phyloP scores from a whole-genome alignment of 2,797 vertebrate genomes.

The Gallinago stenura region DNA sequence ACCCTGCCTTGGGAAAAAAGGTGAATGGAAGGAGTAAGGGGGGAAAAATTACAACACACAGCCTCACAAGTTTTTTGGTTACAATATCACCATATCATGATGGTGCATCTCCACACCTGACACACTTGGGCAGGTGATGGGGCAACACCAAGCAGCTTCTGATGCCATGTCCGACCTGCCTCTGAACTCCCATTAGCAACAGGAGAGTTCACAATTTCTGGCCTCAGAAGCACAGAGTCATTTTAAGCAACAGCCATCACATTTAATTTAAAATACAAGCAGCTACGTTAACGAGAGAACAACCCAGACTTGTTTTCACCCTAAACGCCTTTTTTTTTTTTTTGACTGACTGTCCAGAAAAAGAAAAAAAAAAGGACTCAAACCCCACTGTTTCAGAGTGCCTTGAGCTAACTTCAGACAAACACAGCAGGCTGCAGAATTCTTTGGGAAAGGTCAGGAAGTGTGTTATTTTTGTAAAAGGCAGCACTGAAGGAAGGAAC shows the following conservation, averaged over 20 bases:
- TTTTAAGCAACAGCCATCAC: background rate
- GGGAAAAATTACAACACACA: background rate
- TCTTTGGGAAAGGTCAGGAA: background rate
- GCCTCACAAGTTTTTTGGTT: background rate
- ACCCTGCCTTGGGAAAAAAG: background rate
- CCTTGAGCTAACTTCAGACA: background rate
- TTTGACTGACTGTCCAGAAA: background rate
- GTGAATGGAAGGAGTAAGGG: background rate
- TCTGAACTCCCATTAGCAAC: background rate
- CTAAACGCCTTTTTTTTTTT: background rate
- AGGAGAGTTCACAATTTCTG: background rate
- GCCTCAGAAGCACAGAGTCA: background rate
- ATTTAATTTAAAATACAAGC: background rate
- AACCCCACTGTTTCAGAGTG: background rate
- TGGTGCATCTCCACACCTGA: background rate
- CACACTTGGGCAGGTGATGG: background rate
- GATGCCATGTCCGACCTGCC: fast-evolving
- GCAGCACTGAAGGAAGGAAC: background rate
- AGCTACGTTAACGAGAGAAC: background rate
- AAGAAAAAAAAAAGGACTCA: background rate
- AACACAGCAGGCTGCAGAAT: background rate
- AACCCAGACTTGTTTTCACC: background rate
- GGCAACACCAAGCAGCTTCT: background rate
- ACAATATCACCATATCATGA: background rate
- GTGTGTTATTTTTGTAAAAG: background rate